Percentiles rank a stretch among this genome's conserved stretches.
Conservation (phyloP, 2,797 vertebrate genomes). For the Sebastolobus alascanus region DNA sequence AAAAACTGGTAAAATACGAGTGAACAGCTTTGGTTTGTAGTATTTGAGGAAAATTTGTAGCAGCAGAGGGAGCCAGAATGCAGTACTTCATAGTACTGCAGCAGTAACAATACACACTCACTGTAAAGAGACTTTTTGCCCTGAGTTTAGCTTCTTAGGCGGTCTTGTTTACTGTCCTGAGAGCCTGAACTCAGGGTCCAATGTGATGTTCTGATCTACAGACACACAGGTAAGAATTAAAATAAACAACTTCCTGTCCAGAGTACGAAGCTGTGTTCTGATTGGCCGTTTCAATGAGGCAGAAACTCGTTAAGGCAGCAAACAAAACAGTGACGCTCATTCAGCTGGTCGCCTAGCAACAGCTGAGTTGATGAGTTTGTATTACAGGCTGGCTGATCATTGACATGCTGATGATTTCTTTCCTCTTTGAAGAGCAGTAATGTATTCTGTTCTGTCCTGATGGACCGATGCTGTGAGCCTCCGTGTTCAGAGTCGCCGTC, state of each 20-base stretch:
- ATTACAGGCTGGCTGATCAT: slow-evolving; percentile 45
- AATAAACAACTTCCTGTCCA: slow-evolving; percentile 5
- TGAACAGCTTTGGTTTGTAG: not conserved
- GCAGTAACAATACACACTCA: not conserved
- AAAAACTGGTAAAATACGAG: not conserved
- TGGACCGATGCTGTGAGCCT: not conserved
- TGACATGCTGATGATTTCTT: slow-evolving; percentile 65
- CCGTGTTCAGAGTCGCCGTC: not conserved
- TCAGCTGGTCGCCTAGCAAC: slow-evolving; percentile 62
- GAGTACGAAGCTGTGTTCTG: not conserved
- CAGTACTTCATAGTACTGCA: not conserved
- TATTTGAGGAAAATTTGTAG: too few relatives aligned
- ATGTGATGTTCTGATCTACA: not conserved
- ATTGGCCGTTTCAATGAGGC: slow-evolving; percentile 42
- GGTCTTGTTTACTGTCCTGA: not conserved
- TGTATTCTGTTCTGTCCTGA: slow-evolving; percentile 3
- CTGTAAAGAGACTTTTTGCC: not conserved
- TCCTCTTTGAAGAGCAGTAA: slow-evolving; percentile 45
- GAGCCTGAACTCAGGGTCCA: accelerated
- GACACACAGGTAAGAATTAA: not conserved
- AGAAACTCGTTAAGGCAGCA: slow-evolving; percentile 29
- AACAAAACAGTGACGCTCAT: slow-evolving; percentile 40
- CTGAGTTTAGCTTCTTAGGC: not conserved
- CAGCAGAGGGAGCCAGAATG: slow-evolving; percentile 48
- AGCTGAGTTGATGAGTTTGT: slow-evolving; percentile 35